These are phyloP conservation scores for Loripinus fragilis DNA, from an alignment of 2,888 invertebrate genomes.

Conservation along the genomic window DNA sequence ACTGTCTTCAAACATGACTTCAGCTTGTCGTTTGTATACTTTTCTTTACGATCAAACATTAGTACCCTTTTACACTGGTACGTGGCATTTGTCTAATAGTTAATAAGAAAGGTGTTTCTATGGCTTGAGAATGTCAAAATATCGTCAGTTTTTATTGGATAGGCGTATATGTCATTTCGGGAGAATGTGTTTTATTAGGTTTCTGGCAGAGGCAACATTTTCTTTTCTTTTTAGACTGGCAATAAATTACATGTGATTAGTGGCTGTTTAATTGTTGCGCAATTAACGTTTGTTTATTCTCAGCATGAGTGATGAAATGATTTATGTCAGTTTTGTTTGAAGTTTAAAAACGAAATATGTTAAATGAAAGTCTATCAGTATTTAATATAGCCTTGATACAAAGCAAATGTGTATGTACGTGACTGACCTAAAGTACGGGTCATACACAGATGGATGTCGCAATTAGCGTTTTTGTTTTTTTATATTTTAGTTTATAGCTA, in stretches of 20 bases:
- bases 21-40: too few species aligned
- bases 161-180: slow-evolving; percentile 53
- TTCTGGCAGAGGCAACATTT: slow-evolving; percentile 44
- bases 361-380: background rate
- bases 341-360: slow-evolving; percentile 17
- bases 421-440: too few species aligned
- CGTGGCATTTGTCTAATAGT: slow-evolving; percentile 18
- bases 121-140: slow-evolving; percentile 29
- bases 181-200: slow-evolving; percentile 51
- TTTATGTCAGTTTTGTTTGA: slow-evolving; percentile 42
- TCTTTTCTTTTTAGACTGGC: slow-evolving; percentile 32
- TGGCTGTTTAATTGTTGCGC: slow-evolving; percentile 42
- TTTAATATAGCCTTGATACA: background rate
- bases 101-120: slow-evolving; percentile 12
- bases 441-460: too few species aligned
- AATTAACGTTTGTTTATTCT: background rate
- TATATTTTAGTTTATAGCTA: too few species aligned
- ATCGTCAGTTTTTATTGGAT: slow-evolving; percentile 49
- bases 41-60: too few species aligned
- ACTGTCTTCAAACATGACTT: too few species aligned
- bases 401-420: too few species aligned
- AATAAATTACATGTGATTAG: slow-evolving; percentile 50
- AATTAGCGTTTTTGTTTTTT: too few species aligned
- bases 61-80: too few species aligned
- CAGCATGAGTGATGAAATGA: slow-evolving; percentile 29